These are phyloP conservation scores for Platycheirus albimanus DNA, from an alignment of 2,888 invertebrate genomes.

Conservation along the genomic window DNA sequence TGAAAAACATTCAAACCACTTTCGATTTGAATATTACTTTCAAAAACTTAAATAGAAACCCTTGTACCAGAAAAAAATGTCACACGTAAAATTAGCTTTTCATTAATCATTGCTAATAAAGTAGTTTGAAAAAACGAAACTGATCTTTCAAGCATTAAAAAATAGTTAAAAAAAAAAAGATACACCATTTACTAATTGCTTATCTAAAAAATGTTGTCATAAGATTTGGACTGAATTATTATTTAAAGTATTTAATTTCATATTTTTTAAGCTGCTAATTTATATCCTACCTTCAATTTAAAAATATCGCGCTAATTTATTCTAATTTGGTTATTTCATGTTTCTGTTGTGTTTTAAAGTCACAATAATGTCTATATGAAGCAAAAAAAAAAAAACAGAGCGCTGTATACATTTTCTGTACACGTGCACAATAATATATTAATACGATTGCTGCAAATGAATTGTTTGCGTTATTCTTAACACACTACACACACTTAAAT, in stretches of 20 bases:
- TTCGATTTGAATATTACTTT: no score
- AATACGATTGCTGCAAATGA: conserved; percentile 31
- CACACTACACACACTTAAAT: conserved; percentile 17
- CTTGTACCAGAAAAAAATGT: no score
- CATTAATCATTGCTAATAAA: no score
- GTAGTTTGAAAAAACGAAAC: no score
- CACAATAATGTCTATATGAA: neutral
- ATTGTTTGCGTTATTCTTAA: conserved; percentile 31
- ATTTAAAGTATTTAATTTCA: conserved; percentile 21
- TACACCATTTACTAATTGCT: conserved; percentile 28
- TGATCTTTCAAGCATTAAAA: no score
- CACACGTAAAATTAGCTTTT: no score
- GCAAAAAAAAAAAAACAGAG: no score
- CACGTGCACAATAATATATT: conserved; percentile 6
- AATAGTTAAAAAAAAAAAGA: neutral
- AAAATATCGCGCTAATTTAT: conserved; percentile 34
- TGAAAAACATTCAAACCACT: no score
- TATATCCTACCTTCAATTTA: conserved; percentile 35
- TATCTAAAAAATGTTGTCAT: no score
- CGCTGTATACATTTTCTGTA: neutral
- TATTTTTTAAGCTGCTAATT: conserved; percentile 39
- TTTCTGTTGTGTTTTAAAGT: conserved; percentile 12
- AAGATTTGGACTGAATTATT: no score
- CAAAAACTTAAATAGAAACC: no score
- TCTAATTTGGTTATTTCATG: conserved; percentile 61